Evolutionary conservation across 2,113 vertebrate species (phyloP).

Genomic region (Edolisoma coerulescens): DNA sequence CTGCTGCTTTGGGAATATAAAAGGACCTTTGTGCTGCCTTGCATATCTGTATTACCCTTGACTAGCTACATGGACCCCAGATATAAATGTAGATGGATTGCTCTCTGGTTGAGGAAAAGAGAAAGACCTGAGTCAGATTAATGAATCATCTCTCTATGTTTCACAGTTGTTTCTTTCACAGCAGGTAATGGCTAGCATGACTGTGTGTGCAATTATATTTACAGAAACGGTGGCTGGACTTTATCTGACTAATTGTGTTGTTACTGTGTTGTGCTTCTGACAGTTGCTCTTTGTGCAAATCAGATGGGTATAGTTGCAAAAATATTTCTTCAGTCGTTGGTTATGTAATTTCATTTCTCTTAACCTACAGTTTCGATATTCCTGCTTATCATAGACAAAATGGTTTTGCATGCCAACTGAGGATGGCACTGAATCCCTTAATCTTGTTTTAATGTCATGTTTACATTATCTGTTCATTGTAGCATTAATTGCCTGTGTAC

Average conservation of each 20-base stretch:
- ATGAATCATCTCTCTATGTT: background rate
- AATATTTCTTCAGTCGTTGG: background rate
- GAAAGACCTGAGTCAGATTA: background rate
- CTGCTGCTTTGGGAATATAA: background rate
- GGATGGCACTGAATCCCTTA: background rate
- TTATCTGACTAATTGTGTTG: background rate
- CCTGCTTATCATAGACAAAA: background rate
- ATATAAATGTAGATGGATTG: background rate
- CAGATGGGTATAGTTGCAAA: background rate
- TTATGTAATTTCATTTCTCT: background rate
- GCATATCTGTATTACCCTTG: background rate
- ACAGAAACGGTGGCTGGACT: background rate
- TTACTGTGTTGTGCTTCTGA: background rate
- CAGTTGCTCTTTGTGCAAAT: background rate
- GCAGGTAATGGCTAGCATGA: background rate
- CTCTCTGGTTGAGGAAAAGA: background rate
- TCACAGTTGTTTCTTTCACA: background rate
- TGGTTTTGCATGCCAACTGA: background rate
- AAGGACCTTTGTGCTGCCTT: background rate
- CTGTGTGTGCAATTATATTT: background rate
- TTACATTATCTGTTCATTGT: background rate
- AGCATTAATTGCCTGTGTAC: background rate
- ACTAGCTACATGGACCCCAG: background rate
- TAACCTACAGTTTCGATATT: background rate
- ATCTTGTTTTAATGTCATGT: background rate